Base-by-base conservation (phyloP, 2,797 vertebrate species). In the Siniperca undulata region DNA sequence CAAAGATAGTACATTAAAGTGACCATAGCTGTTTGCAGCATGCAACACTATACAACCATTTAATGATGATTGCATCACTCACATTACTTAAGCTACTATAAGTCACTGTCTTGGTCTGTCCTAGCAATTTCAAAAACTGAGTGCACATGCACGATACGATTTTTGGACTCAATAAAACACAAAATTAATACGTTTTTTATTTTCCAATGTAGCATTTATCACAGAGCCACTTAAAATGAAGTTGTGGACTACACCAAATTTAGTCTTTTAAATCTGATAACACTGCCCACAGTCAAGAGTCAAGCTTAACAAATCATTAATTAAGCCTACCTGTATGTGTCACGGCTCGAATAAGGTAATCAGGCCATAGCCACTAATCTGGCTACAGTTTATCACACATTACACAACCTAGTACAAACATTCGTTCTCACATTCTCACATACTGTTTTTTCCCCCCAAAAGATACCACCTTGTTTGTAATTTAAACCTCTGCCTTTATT, bases 401-500 rank as follows among this genome's bases (percentile, higher is more conserved):
- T 24, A 46, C 19, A 16, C 36, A 17, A 36, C 13, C 36, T 27
- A 36, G 27, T 27, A 19, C 46, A 46, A 48, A 69, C 30, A 17
- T 19, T 62, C 20, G 2, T 17, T 11, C 13, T 34, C 14, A 64
- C 27, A 20, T 46, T 60, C 17, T 36, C 4, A n/a, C 17, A 44
- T 22, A 36, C 34, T 50, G n/a, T 2, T 42, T 22, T 34, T 40
- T 5, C 1, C 4, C 19, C 11, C 27, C 6, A n/a, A 58, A 66
- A 36, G 5, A 40, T 40, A 13, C 13, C 42, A 6, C 16, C 4
- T 50, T 70, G 52, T 60, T 66, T 56, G 53, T 80, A 24, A 70
- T 67, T 59, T 42, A 52, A 68, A 60, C 11, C 38, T 70, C 27
- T 86, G 8, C 90, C 62, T 93, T 91, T 60, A 60, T 85, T 91